A percentile compares a stretch with the other conserved stretches of the same genome.
Evolutionary conservation across 1,140 invertebrate species (phyloP).

Genomic region (Macrotrachela quadricornifera): DNA sequence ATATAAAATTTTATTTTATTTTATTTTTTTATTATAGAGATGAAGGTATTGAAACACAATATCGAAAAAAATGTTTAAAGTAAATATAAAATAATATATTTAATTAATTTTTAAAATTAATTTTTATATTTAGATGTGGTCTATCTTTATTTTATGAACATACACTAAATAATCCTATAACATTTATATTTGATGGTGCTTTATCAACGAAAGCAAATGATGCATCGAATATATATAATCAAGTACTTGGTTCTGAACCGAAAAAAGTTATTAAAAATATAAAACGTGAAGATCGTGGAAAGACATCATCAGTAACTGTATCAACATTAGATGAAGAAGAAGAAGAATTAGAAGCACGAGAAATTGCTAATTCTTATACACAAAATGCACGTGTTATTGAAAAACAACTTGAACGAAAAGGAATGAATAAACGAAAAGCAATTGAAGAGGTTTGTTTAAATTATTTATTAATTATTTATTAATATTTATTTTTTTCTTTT

Average conservation of each 20-base stretch:
- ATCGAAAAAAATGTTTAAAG: constrained; percentile 64
- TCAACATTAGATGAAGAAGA: constrained; percentile 56
- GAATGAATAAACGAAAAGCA: constrained; percentile 64
- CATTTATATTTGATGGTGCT: constrained; percentile 61
- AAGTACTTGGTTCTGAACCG: constrained; percentile 22
- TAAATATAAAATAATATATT: too few species aligned
- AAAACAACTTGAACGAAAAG: constrained; percentile 81
- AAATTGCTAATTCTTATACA: constrained; percentile 92
- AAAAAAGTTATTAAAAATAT: constrained; percentile 23
- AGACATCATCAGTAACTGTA: constrained; percentile 95
- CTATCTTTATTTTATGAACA: constrained; percentile 84
- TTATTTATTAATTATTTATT: not conserved
- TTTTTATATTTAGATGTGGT: constrained; percentile 37
- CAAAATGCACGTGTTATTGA: constrained; percentile 94
- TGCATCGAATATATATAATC: constrained; percentile 32
- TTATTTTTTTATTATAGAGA: constrained; percentile 40
- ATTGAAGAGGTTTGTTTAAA: constrained; percentile 30
- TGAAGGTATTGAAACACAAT: constrained; percentile 69
- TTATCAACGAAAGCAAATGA: constrained; percentile 39
- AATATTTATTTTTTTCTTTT: not conserved
- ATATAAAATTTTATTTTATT: constrained; percentile 32
- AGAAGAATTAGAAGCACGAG: constrained; percentile 45
- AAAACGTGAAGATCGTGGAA: constrained; percentile 40
- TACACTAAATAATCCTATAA: constrained; percentile 43
- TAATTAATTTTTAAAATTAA: too few species aligned